Evolutionary conservation across 2,888 invertebrate species (phyloP), one percentile per base, ranked within the genome.

Genomic region (Psococerastis gibbosa): DNA sequence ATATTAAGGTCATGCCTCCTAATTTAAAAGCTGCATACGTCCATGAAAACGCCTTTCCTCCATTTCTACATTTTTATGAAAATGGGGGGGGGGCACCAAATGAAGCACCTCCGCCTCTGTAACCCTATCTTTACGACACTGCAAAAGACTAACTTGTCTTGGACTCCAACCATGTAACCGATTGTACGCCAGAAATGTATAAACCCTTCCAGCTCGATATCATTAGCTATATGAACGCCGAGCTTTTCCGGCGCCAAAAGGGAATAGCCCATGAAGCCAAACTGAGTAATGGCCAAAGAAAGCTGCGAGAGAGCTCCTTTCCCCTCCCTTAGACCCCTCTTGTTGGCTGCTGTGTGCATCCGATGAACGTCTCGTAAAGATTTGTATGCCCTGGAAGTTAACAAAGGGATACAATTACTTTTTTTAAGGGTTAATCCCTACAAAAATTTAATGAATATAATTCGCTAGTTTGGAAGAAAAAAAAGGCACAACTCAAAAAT

Each of bases 171-270:
- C 57, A 84, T 63, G 55, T 77, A 68, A 1, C 87, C 88, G 35
- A 91, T 66, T 1, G 81, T 78, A 48, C 77, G 71, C 91, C 89
- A 91, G 55, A 84, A 71, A 58, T 91, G 85, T 4, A 81, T 64
- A 47, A 82, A 78, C 1, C 75, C 78, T 43, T 80, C 78, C 54
- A 82, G 66, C 48, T 84, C 79, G 27, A 68, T 72, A 34, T 69
- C 72, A 1, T 65, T 60, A 8, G 65, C 67, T 2, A 68, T 60
- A 6, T 67, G 58, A 11, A 88, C 63, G 0, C 83, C 81, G 38
- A 85, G 67, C 43, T 67, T 59, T 45, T 74, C 67, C 0, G 74
- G 69, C 42, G 71, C 70, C 4, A 80, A 56, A 0, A 83, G 57
- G 1, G 73, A 65, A 50, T 75, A 75, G 1, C 87, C 89, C 56